phyloP scores from a whole-genome alignment of 2,113 vertebrate genomes.

The Paramormyrops kingsleyae region DNA sequence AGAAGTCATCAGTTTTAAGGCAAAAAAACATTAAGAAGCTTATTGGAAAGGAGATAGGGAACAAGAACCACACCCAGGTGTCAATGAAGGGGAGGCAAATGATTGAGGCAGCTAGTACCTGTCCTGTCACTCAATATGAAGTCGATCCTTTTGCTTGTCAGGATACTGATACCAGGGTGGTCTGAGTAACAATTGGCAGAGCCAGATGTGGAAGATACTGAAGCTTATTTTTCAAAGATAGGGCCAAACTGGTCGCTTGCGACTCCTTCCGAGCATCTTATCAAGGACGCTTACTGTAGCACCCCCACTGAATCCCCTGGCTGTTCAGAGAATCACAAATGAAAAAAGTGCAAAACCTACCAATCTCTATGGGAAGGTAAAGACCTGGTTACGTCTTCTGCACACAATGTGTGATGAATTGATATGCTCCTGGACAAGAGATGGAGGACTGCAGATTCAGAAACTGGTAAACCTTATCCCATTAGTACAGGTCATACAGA shows the following conservation, averaged over 20 bases:
- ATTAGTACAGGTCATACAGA: background rate
- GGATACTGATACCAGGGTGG: background rate
- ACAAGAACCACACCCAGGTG: background rate
- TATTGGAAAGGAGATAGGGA: background rate
- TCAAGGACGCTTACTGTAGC: background rate
- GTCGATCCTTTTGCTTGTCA: background rate
- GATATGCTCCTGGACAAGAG: background rate
- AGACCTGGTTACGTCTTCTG: background rate
- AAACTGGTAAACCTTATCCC: background rate
- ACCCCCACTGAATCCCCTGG: background rate
- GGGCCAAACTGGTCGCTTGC: background rate
- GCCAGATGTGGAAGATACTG: background rate
- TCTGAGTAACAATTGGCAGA: background rate
- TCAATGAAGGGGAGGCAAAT: background rate
- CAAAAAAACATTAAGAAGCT: background rate
- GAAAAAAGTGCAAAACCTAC: background rate
- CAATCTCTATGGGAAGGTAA: background rate
- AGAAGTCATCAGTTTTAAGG: background rate
- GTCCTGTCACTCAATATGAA: background rate
- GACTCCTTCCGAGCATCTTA: background rate
- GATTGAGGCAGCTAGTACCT: background rate
- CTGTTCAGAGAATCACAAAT: background rate
- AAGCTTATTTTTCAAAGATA: background rate
- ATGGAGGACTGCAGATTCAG: background rate
- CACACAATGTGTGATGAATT: background rate